Evolutionary conservation across 2,113 vertebrate species (phyloP).

Genomic region (Chionomys nivalis): DNA sequence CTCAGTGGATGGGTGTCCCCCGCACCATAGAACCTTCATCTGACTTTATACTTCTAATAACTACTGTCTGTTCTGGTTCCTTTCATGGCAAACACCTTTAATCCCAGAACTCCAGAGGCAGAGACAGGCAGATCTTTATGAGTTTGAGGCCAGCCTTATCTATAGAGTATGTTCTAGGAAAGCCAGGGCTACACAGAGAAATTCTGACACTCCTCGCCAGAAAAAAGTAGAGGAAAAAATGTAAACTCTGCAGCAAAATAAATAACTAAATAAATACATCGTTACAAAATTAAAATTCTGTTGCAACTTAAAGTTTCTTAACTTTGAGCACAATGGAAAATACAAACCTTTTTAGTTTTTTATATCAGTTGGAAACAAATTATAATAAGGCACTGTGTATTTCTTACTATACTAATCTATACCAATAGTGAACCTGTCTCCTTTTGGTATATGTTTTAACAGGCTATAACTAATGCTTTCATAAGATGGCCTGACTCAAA

Average conservation of each 20-base stretch:
- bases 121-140: too few relatives aligned
- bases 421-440: constrained; percentile 94
- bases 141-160: too few relatives aligned
- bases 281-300: constrained; percentile 85
- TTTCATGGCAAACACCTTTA: too few relatives aligned
- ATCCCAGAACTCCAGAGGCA: too few relatives aligned
- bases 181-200: too few relatives aligned
- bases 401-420: constrained; percentile 83
- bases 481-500: constrained; percentile 94
- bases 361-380: constrained; percentile 86
- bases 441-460: constrained; percentile 93
- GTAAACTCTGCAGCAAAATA: constrained; percentile 79
- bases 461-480: constrained; percentile 98
- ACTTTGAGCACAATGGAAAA: constrained; percentile 87
- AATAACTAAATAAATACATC: constrained; percentile 83
- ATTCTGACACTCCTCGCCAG: too few relatives aligned
- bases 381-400: constrained; percentile 92
- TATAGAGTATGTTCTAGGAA: too few relatives aligned
- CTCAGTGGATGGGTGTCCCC: too few relatives aligned
- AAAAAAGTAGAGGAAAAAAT: background rate
- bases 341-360: constrained; percentile 89
- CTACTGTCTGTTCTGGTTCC: too few relatives aligned
- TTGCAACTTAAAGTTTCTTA: constrained; percentile 83
- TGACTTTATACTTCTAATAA: too few relatives aligned
- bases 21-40: too few relatives aligned